Conservation (phyloP, 1,140 invertebrate genomes). For the Cydia pomonella region DNA sequence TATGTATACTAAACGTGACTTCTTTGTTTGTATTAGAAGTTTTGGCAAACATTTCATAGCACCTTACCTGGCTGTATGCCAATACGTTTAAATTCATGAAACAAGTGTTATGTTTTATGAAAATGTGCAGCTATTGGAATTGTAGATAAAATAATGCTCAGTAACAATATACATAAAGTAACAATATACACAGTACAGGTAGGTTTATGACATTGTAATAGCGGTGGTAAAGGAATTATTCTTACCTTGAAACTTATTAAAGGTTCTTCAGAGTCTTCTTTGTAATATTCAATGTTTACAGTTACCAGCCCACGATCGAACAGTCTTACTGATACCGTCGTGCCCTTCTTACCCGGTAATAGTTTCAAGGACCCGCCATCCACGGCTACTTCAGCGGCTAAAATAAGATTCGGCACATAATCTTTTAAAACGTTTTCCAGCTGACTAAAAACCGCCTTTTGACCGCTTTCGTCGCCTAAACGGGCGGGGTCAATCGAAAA, state of each 20-base stretch:
- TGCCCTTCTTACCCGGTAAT: constrained; percentile 85
- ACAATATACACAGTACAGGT: not conserved
- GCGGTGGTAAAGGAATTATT: constrained; percentile 36
- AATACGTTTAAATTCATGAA: not conserved
- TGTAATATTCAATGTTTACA: constrained; percentile 91
- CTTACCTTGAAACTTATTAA: constrained; percentile 88
- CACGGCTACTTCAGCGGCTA: constrained; percentile 81
- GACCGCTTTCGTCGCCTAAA: constrained; percentile 84
- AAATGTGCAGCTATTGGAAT: not conserved
- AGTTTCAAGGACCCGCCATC: constrained; percentile 86
- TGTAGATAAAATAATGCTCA: not conserved
- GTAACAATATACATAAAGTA: not conserved
- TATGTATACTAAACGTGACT: not conserved
- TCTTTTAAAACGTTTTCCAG: constrained; percentile 85
- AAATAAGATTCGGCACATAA: constrained; percentile 85
- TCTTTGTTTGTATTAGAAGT: constrained; percentile 23
- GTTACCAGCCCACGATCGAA: constrained; percentile 88
- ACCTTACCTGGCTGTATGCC: constrained; percentile 3
- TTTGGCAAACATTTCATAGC: constrained; percentile 10
- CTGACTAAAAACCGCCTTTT: constrained; percentile 84
- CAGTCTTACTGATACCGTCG: constrained; percentile 86
- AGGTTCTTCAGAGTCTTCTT: constrained; percentile 86
- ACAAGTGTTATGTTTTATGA: not conserved
- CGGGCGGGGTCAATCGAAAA: constrained; percentile 87
- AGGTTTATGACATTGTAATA: not conserved